Percentiles rank a stretch among this genome's conserved stretches.
These are phyloP conservation scores for Xenopus laevis DNA, from an alignment of 2,113 vertebrate genomes.

Conservation along the genomic window DNA sequence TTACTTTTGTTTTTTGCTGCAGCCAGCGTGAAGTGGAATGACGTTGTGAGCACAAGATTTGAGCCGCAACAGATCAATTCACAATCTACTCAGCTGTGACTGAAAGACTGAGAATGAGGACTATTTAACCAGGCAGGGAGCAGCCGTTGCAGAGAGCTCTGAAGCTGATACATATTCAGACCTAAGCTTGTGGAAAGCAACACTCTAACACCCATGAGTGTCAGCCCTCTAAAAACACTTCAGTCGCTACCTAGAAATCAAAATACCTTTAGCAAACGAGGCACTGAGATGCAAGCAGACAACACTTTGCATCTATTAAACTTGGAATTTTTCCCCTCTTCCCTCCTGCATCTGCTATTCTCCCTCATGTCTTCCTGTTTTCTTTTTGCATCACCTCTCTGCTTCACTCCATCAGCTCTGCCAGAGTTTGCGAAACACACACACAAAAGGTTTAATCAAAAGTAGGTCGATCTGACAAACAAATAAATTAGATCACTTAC, in stretches of 20 bases:
- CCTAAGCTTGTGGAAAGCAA: slow-evolving; percentile 20
- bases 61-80: slow-evolving; percentile 37
- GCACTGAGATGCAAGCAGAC: slow-evolving; percentile 20
- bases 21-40: slow-evolving; percentile 11
- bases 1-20: slow-evolving; percentile 9
- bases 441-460: slow-evolving; percentile 41
- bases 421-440: slow-evolving; percentile 36
- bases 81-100: slow-evolving; percentile 44
- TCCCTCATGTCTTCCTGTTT: neutral
- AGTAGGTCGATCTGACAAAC: slow-evolving; percentile 37
- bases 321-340: neutral
- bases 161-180: slow-evolving; percentile 28
- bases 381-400: slow-evolving; percentile 1
- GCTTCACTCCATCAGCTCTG: slow-evolving; percentile 34
- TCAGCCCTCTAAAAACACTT: slow-evolving; percentile 36
- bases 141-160: slow-evolving; percentile 2
- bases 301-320: slow-evolving; percentile 43
- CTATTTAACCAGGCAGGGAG: slow-evolving; percentile 28
- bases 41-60: slow-evolving; percentile 27
- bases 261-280: slow-evolving; percentile 40
- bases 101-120: slow-evolving; percentile 35
- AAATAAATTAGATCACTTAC: slow-evolving; percentile 35
- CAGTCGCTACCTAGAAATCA: slow-evolving; percentile 27
- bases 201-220: slow-evolving; percentile 23
- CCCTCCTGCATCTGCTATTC: neutral